Evolutionary conservation across 2,797 vertebrate genomes (phyloP).

Genomic region (Myripristis jacobus): DNA sequence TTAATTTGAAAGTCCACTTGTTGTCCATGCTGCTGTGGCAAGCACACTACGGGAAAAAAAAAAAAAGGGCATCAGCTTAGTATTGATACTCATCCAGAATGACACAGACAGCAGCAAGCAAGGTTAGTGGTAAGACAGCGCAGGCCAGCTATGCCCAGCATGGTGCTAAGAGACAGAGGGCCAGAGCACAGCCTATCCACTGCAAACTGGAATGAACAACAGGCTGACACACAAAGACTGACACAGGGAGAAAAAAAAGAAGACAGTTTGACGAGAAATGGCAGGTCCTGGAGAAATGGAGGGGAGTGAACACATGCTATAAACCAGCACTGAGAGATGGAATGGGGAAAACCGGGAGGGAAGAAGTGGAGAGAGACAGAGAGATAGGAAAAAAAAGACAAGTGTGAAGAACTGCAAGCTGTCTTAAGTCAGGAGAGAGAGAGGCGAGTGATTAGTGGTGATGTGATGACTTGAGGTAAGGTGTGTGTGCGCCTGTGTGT

Average conservation of each 20-base stretch:
- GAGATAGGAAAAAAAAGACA: conserved; percentile 34
- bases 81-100: conserved; percentile 20
- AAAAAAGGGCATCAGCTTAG: not conserved
- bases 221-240: conserved; percentile 44
- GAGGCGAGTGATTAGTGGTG: conserved; percentile 50
- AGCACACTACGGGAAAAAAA: too few species aligned
- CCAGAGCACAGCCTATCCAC: conserved; percentile 42
- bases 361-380: conserved; percentile 26
- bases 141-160: conserved; percentile 1
- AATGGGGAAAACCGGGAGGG: not conserved
- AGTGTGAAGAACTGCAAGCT: conserved; percentile 38
- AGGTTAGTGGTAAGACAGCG: conserved; percentile 25
- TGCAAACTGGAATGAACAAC: conserved; percentile 49
- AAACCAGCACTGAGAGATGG: conserved; percentile 33
- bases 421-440: conserved; percentile 46
- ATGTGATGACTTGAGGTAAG: conserved; percentile 53
- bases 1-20: too few species aligned
- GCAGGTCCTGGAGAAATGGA: conserved; percentile 20
- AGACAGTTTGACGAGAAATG: conserved; percentile 35
- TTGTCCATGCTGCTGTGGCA: too few species aligned
- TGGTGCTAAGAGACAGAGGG: conserved; percentile 22
- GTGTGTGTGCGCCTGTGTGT: not conserved
- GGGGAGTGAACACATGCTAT: conserved; percentile 32
- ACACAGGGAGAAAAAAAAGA: conserved; percentile 25
- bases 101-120: not conserved